These are phyloP conservation scores for Cyanoderma ruficeps DNA, from an alignment of 2,113 vertebrate species.

Conservation along the genomic window DNA sequence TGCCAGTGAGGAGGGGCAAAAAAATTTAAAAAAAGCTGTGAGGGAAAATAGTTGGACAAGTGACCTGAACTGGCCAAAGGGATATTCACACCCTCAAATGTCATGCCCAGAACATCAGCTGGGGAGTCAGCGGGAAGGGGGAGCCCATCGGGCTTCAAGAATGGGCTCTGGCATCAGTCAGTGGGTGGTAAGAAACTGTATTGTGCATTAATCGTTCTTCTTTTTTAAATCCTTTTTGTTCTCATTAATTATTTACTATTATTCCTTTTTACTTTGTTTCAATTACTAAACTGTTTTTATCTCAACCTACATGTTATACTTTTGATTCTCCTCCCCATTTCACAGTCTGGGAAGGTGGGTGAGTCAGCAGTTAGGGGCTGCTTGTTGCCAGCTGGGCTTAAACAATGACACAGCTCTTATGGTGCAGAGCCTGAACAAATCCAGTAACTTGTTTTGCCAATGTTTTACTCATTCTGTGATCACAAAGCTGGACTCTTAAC, in stretches of 20 bases:
- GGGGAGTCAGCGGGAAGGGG: neutral
- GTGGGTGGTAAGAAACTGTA: neutral
- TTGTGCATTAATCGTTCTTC: neutral
- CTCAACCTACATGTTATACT: neutral
- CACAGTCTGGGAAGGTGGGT: neutral
- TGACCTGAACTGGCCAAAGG: neutral
- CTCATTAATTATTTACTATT: neutral
- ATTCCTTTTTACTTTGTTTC: neutral
- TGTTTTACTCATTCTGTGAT: neutral
- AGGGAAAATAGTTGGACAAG: neutral
- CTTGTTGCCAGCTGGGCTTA: neutral
- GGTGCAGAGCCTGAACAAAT: neutral
- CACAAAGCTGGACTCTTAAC: neutral
- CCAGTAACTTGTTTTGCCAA: neutral
- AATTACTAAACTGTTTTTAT: neutral
- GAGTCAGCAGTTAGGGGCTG: neutral
- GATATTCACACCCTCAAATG: neutral
- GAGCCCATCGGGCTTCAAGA: rapidly evolving
- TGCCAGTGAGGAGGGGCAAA: neutral
- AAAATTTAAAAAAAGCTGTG: neutral
- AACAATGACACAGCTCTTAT: neutral
- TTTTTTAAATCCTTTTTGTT: neutral
- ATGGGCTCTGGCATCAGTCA: neutral
- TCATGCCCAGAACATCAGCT: neutral
- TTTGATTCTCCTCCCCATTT: neutral